Evolutionary conservation across 2,113 vertebrate genomes (phyloP), one percentile per base, ranked within the genome.

Genomic region (Symphodus melops): DNA sequence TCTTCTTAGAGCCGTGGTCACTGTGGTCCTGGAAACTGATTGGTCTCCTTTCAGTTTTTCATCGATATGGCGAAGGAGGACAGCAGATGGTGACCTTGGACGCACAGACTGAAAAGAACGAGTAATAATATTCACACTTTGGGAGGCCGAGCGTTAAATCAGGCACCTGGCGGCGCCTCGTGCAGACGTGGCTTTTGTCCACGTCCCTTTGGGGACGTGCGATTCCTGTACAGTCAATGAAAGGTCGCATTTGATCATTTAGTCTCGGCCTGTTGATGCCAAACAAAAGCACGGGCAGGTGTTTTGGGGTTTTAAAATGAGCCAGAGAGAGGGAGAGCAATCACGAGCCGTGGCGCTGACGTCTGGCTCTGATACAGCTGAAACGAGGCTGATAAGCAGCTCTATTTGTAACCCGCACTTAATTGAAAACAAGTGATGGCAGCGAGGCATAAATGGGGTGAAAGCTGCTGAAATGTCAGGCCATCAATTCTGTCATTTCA

Each of bases 31-130:
- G 58, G 71, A 78, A 55, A 69, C 62, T 28, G 76, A 73, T 70
- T 53, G 59, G 25, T 51, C 23, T 74, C 46, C 42, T 68, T 33
- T 69, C 41, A 33, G 75, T 59, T 72, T 19, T 65, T 63, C 5
- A 25, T 53, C 59, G 52, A 25, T 63, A 60, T 8, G 60, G 44
- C 68, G 53, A 41, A 64, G 21, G 33, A 76, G 60, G 75, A 88
- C 72, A 71, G 75, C 90, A 92, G 90, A 85, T 88, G 86, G 81
- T 89, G 89, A 89, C 86, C 81, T 92, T 87, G 82, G 73, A 60
- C 14, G 69, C 73, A 46, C 61, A 41, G 64, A 67, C 37, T 52
- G 62, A 83, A 81, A 82, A 69, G 52, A 83, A 88, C 77, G 57
- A 67, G 51, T 37, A 78, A 75, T 71, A 62, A 85, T 86, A 72